Evolutionary conservation across 2,797 vertebrate species (phyloP), one percentile per base, ranked within the genome.

Genomic region (Macroramphosus scolopax): DNA sequence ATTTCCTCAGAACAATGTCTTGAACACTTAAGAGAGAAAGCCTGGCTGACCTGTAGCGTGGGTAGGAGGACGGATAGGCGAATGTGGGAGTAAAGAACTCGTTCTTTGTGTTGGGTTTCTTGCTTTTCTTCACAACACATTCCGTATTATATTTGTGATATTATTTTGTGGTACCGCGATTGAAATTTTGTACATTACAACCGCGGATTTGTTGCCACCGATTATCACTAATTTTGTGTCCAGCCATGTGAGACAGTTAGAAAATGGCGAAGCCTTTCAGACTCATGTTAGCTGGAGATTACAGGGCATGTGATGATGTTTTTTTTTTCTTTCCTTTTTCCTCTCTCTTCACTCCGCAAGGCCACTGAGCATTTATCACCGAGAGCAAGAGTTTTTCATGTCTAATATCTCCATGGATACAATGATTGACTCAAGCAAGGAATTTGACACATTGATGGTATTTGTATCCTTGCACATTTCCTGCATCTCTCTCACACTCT

Each of bases 331-430:
- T n/a, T n/a, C n/a, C 29, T 31, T 37, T 24, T 47, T 24, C 33
- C 17, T 58, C 38, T 18, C 35, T 60, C 28, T 43, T 53, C 17
- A 57, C 44, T 46, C 14, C 28, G 63, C 74, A 78, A 76, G 70
- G 81, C 72, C 60, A 64, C 2, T n/a, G 53, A 58, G 54, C 37
- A 25, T 45, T 46, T 58, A 49, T 71, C 47, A 43, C 26, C 31
- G 54, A 65, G 58, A 33, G 46, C 41, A 66, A 53, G 51, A 61
- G 57, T 42, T 62, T 65, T 74, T 61, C 70, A 56, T 70, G 52
- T 50, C 68, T 69, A 32, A 24, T 22, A 50, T 87, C 52, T 67
- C 83, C 80, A 83, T 86, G 77, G 75, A 60, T 69, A 81, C 82
- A 69, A 51, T 71, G 49, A 68, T 71, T 67, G 66, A 81, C 36